These are phyloP conservation scores for Panthera tigris DNA, from an alignment of 2,113 vertebrate species.

Conservation along the genomic window DNA sequence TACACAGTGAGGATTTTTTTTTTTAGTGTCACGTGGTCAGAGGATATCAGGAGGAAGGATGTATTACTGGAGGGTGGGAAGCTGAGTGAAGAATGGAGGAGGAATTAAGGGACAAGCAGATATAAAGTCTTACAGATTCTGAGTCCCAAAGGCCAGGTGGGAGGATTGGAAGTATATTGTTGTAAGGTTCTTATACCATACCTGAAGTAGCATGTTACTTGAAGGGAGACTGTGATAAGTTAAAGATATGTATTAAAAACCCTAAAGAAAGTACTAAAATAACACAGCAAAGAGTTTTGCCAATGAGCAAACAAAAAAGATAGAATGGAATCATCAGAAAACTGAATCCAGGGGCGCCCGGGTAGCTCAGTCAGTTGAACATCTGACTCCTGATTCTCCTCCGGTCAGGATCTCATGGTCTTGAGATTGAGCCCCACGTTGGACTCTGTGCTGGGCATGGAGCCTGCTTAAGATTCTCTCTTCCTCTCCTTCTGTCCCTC, in stretches of 20 bases:
- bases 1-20: neutral
- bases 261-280: conserved; percentile 46
- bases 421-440: no score
- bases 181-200: neutral
- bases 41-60: neutral
- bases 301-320: neutral
- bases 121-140: neutral
- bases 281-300: conserved; percentile 8
- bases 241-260: conserved; percentile 3
- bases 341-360: no score
- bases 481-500: no score
- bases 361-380: no score
- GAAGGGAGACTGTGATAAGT: conserved; percentile 22
- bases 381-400: no score
- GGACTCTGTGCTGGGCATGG: no score
- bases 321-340: neutral
- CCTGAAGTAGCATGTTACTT: conserved; percentile 10
- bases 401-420: no score
- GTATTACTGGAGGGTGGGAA: neutral
- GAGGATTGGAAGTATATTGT: neutral
- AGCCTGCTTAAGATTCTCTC: no score
- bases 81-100: neutral
- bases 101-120: neutral
- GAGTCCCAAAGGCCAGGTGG: neutral
- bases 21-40: neutral